Percentiles rank a stretch among this genome's conserved stretches.
These are phyloP conservation scores for Peromyscus polionotus DNA, from an alignment of 2,113 vertebrate species.

Conservation along the genomic window DNA sequence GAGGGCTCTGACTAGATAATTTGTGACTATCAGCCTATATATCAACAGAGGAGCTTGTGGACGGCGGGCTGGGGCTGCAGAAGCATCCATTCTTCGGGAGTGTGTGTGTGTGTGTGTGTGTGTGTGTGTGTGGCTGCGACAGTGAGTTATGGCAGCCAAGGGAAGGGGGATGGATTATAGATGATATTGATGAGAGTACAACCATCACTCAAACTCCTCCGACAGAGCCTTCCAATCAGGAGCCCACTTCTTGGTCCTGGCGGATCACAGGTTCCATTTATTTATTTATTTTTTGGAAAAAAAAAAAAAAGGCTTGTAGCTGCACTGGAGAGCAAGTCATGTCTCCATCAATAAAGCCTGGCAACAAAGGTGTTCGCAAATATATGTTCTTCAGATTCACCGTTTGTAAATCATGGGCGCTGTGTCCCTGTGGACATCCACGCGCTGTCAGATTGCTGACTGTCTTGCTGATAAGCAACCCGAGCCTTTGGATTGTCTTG, in stretches of 20 bases:
- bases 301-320: slow-evolving; percentile 49
- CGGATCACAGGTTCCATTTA: slow-evolving; percentile 57
- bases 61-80: slow-evolving; percentile 47
- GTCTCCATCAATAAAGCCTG: slow-evolving; percentile 70
- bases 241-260: slow-evolving; percentile 68
- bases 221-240: slow-evolving; percentile 81
- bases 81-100: slow-evolving; percentile 71
- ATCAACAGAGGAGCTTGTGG: slow-evolving; percentile 79
- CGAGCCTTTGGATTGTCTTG: neutral
- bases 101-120: slow-evolving; percentile 33
- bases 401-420: fast-evolving
- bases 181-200: slow-evolving; percentile 79
- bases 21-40: slow-evolving; percentile 78
- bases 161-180: slow-evolving; percentile 79
- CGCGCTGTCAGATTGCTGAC: neutral
- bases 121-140: slow-evolving; percentile 62
- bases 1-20: slow-evolving; percentile 82
- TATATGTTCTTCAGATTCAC: slow-evolving; percentile 46
- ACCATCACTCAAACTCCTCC: slow-evolving; percentile 81
- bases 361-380: slow-evolving; percentile 60
- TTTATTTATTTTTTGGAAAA: neutral
- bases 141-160: slow-evolving; percentile 79
- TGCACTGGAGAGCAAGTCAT: slow-evolving; percentile 63
- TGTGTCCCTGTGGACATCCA: neutral
- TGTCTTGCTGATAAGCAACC: neutral